A percentile compares a stretch with the other conserved stretches of the same genome.
Evolutionary conservation across 2,797 vertebrate genomes (phyloP).

Genomic region (Limosa lapponica): DNA sequence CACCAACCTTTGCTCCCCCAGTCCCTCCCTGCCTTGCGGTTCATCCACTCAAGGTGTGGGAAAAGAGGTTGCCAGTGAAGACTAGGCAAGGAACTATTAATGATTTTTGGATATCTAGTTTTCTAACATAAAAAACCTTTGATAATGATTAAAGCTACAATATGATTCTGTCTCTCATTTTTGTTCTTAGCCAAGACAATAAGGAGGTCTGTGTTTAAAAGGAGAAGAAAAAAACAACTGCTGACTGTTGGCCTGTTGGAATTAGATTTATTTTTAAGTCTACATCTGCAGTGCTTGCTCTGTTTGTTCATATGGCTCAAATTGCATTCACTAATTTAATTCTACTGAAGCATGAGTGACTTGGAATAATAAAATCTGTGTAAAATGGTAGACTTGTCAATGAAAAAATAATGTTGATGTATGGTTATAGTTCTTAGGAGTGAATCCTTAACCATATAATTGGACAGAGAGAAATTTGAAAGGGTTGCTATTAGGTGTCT

Average conservation of each 20-base stretch:
- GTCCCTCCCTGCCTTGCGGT: too few relatives aligned
- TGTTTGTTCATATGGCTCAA: conserved; percentile 33
- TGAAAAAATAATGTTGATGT: background rate
- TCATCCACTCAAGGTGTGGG: too few relatives aligned
- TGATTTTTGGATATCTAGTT: background rate
- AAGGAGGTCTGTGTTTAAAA: conserved; percentile 13
- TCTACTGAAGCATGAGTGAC: background rate
- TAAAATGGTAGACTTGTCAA: background rate
- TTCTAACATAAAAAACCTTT: background rate
- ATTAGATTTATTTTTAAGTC: conserved; percentile 43
- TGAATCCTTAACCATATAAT: conserved; percentile 10
- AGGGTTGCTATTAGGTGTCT: background rate
- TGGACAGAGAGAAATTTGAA: background rate
- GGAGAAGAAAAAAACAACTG: background rate
- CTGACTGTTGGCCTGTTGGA: conserved; percentile 27
- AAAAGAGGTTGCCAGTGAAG: too few relatives aligned
- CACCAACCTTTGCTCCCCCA: too few relatives aligned
- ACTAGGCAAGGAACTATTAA: background rate
- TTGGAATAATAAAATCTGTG: background rate
- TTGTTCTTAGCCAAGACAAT: background rate
- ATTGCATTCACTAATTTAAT: background rate
- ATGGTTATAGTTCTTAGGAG: background rate
- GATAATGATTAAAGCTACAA: background rate
- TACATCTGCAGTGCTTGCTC: background rate
- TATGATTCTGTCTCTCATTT: background rate